Base-by-base conservation (phyloP, 2,888 invertebrate genomes). In the Parelbella ahira region DNA sequence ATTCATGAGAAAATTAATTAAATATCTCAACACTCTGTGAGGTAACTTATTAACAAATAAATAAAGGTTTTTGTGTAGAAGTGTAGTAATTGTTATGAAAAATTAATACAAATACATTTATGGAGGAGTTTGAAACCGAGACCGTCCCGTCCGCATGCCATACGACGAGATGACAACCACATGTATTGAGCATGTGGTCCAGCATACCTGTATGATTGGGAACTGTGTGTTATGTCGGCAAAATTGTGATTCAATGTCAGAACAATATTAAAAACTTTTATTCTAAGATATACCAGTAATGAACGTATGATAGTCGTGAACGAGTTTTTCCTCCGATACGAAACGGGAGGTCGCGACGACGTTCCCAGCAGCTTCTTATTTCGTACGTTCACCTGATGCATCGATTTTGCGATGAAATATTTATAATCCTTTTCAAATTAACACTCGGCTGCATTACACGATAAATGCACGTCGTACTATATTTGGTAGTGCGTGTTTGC, bases 401-500 rank as follows among this genome's bases (percentile, higher is more conserved):
- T 23, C 38, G 38, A 39, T 39, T 39, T 23, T 33, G 27, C 10
- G 33, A 49, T 50, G 53, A 53, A 53, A 51, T 49, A 51, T 52
- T 51, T 56, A 54, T 60, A 56, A 54, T 51, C 54, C 48, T 51
- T 50, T 56, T 54, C 50, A 56, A 54, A 53, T 50, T 51, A 53
- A 64, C 60, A 60, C 55, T 55, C 53, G 56, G 53, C 53, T 54
- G 54, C 54, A 55, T 61, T 57, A 59, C 60, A 54, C 60, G 50
- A 53, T 56, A 49, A 52, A 59, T 52, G 58, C 61, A 66, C 62
- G 63, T 57, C 63, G 54, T 52, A 53, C 59, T 60, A 56, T 50
- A 61, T 57, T 63, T 63, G 65, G 60, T 58, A 63, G 66, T 73
- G 74, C 77, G 70, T 73, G 76, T 64, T 61, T 60, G 58, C 64